Conservation (phyloP, 1,140 invertebrate genomes). For the Camponotus pennsylvanicus region DNA sequence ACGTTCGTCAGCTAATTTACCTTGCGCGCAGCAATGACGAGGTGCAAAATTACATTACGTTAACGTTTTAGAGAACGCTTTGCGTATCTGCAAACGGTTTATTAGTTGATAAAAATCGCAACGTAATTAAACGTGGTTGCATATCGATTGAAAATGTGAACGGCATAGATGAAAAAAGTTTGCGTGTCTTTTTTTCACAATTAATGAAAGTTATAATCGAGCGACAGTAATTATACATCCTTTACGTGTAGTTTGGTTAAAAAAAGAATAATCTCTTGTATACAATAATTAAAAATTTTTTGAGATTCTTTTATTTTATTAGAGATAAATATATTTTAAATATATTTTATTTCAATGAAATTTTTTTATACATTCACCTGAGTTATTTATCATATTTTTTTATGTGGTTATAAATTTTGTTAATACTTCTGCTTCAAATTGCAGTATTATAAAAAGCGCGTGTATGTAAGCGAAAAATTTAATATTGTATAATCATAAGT, state of each 20-base stretch:
- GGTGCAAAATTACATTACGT: constrained; percentile 44
- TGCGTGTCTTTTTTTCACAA: neutral
- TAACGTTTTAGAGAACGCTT: constrained; percentile 38
- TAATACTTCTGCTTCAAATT: neutral
- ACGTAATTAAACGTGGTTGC: constrained; percentile 3
- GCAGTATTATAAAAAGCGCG: neutral
- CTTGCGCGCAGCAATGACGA: constrained; percentile 14
- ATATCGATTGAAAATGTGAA: neutral
- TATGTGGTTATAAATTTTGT: constrained; percentile 2
- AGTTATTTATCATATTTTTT: neutral
- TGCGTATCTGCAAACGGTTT: constrained; percentile 19
- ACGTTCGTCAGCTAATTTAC: constrained; percentile 66
- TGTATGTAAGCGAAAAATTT: constrained; percentile 22
- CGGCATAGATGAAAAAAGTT: neutral
- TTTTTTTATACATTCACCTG: too few species aligned
- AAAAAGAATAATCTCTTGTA: constrained; percentile 17
- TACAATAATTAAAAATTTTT: neutral
- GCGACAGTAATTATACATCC: neutral
- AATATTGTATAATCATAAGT: constrained; percentile 43
- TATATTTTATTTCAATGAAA: too few species aligned
- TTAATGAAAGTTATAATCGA: neutral
- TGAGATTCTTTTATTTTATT: too few species aligned
- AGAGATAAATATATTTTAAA: too few species aligned
- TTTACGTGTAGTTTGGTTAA: neutral
- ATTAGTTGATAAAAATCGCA: constrained; percentile 41